Conservation (phyloP, 2,888 invertebrate species). For the Argyresthia albistria region DNA sequence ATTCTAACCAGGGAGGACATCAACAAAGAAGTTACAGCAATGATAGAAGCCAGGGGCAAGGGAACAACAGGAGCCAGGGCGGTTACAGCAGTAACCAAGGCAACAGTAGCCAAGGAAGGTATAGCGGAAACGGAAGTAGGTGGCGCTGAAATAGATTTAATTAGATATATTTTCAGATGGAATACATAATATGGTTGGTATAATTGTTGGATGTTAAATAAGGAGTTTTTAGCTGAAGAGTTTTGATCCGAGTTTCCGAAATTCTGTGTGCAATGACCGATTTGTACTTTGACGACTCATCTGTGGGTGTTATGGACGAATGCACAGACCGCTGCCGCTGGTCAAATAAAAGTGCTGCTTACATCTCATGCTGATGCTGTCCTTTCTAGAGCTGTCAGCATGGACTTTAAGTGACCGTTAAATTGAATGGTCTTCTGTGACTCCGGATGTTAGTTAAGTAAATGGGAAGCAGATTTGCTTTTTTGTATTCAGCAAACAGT, state of each 20-base stretch:
- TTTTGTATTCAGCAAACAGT: too few species aligned
- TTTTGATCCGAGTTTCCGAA: not conserved
- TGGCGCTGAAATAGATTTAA: constrained; percentile 1
- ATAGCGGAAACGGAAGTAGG: constrained; percentile 9
- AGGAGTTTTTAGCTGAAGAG: not conserved
- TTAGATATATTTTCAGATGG: not conserved
- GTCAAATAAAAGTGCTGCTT: too few species aligned
- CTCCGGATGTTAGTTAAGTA: too few species aligned
- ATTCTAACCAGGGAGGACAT: constrained; percentile 11
- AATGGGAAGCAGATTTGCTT: too few species aligned
- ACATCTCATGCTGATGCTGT: too few species aligned
- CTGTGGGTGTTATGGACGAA: not conserved
- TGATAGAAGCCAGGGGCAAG: constrained; percentile 11
- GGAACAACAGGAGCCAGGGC: not conserved
- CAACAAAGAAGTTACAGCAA: constrained; percentile 10
- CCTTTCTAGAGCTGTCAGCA: too few species aligned
- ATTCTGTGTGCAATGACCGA: too few species aligned
- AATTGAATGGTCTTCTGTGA: too few species aligned
- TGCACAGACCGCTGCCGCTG: too few species aligned
- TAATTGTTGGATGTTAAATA: not conserved
- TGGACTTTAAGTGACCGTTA: too few species aligned
- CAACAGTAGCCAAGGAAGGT: constrained; percentile 7
- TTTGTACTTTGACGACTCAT: not conserved
- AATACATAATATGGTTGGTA: not conserved
- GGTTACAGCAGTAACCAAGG: constrained; percentile 10